phyloP scores from a whole-genome alignment of 2,797 vertebrate genomes.

The Phylloscopus collybita region DNA sequence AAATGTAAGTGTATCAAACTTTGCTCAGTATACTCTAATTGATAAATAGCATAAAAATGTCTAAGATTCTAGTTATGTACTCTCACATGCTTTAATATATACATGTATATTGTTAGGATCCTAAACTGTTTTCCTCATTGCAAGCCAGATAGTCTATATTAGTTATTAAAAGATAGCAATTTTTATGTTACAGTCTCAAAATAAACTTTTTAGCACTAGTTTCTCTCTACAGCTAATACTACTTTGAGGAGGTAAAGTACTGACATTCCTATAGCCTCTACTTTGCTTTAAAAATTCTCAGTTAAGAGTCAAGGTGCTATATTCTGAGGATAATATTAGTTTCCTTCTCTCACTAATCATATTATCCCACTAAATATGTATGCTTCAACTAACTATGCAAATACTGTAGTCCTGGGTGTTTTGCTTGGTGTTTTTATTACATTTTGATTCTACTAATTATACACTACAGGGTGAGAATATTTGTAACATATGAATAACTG shows the following conservation, averaged over 20 bases:
- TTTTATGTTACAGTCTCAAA: not conserved
- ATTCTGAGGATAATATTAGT: not conserved
- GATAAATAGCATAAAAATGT: not conserved
- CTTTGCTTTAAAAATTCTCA: not conserved
- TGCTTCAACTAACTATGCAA: not conserved
- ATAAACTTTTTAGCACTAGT: not conserved
- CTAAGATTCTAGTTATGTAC: not conserved
- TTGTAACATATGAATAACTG: not conserved
- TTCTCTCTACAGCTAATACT: not conserved
- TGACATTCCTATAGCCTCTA: not conserved
- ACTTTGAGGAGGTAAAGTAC: not conserved
- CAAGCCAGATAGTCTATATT: not conserved
- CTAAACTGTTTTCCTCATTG: not conserved
- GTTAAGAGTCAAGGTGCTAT: not conserved
- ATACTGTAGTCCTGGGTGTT: not conserved
- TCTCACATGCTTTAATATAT: not conserved
- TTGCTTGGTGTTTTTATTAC: not conserved
- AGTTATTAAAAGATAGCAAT: not conserved
- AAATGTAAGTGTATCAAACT: not conserved
- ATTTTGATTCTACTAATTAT: conserved; percentile 3
- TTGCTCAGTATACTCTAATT: accelerated
- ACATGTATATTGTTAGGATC: not conserved
- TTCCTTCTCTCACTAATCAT: not conserved
- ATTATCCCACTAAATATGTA: not conserved
- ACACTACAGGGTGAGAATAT: not conserved